Percentiles rank a stretch among this genome's conserved stretches.
These are phyloP conservation scores for Coturnix japonica DNA, from an alignment of 2,113 vertebrate genomes.

Conservation along the genomic window DNA sequence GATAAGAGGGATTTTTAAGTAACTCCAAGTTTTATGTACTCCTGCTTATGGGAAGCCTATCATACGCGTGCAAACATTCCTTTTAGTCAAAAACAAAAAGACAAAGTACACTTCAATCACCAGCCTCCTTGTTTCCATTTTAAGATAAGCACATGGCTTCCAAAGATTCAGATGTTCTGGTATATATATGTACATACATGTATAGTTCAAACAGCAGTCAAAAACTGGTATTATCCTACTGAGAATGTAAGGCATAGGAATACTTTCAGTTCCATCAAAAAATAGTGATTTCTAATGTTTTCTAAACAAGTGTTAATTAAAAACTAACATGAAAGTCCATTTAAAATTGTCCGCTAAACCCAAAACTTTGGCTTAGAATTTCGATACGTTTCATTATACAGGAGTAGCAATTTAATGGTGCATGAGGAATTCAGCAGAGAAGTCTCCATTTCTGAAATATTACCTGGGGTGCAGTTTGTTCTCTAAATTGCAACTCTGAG, in stretches of 20 bases:
- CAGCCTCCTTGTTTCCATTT: background rate
- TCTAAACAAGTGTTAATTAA: background rate
- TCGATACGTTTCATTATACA: background rate
- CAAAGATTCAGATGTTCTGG: background rate
- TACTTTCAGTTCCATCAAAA: background rate
- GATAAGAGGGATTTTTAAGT: background rate
- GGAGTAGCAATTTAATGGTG: background rate
- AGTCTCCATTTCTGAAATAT: background rate
- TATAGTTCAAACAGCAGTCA: background rate
- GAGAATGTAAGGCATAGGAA: background rate
- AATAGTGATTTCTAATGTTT: background rate
- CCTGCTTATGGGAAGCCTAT: accelerated
- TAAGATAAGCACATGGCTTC: background rate
- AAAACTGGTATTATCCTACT: background rate
- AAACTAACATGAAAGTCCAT: too few relatives aligned
- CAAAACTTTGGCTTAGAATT: background rate
- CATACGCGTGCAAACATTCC: background rate
- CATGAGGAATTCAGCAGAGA: background rate
- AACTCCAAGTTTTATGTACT: background rate
- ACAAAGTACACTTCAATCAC: background rate
- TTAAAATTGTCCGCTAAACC: background rate
- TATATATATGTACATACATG: background rate
- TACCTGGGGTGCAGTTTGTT: background rate
- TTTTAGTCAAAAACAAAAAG: background rate
- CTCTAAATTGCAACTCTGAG: background rate